Base-by-base conservation (phyloP, 1,140 invertebrate genomes). In the Ericerus pela region DNA sequence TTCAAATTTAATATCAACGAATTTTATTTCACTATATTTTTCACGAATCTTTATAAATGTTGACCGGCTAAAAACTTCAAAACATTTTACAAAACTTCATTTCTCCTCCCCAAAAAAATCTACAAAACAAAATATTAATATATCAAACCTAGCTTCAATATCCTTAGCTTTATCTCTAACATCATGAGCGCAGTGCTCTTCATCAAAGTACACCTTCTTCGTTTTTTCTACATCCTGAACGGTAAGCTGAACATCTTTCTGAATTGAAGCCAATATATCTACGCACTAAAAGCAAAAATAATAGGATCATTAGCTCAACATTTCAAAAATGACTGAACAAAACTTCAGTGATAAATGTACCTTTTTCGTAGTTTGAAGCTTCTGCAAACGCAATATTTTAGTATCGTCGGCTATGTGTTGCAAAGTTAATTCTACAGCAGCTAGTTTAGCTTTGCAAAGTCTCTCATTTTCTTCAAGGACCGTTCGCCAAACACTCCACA, bases 381-480 rank as follows among this genome's bases (percentile, higher is more conserved):
- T 96, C 64, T 85, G 82, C 53, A 82, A 74, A 51, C 84, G 78
- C 4, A 95, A 72, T 18, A 78, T 72, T 73, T 96, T 96, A 16
- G 88, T 82, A 64, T 94, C 89, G 64, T 96, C 92, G 11, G 88
- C 86, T 58, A 95, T 89, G 69, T 91, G 85, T 67, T 94, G 86
- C 66, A 91, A 85, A 68, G 93, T 93, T 18, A 94, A 84, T 72
- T 96, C 90, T 14, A 93, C 85, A 5, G 91, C 91, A 0, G 90
- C 88, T 20, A 96, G 72, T 28, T 90, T 75, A 4, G 89, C 88
- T 60, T 89, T 81, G 1, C 89, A 89, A 61, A 95, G 70, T 66
- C 92, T 92, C 65, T 96, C 92, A 65, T 93, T 93, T 70, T 96
- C 92, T 68, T 96, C 91, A 59, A 96, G 72, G 0, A 96, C 85